Evolutionary conservation across 2,888 invertebrate species (phyloP), one percentile per base, ranked within the genome.

Genomic region (Andrena flavipes): DNA sequence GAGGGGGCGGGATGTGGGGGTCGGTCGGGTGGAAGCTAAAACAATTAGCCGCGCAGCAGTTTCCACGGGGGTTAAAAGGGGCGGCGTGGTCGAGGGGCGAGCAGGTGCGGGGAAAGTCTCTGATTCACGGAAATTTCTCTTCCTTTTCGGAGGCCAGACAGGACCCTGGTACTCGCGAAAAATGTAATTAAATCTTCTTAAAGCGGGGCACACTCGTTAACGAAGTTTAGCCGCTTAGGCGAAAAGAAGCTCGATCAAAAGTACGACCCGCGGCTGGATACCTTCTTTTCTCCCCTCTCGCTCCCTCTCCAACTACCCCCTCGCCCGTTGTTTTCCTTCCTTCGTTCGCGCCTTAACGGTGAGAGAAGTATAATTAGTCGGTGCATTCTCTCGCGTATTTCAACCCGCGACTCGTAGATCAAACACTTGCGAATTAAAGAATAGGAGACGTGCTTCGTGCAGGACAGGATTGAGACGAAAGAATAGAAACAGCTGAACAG

Each of bases 161-260:
- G 73, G 78, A 65, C 59, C 70, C 68, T 65, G 84, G 84, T 76
- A 77, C 85, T 86, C 76, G 86, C 82, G 89, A 91, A 91, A 92
- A 92, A 90, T 90, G 89, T 92, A 92, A 92, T 92, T 91, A 90
- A 92, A 92, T 92, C 88, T 91, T 85, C 88, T 92, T 90, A 91
- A 88, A 91, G 86, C 85, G 87, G 85, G 86, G 86, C 87, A 90
- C 87, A 90, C 89, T 91, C 90, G 88, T 90, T 91, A 92, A 91
- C 89, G 88, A 91, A 91, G 90, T 92, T 92, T 90, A 88, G 86
- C 87, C 81, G 88, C 87, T 87, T 88, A 84, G 84, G 74, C 71
- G 76, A 81, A 84, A 87, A 89, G 88, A 83, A 85, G 84, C 83
- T 82, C 86, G 89, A 89, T 91, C 90, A 91, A 90, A 92, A 90